Percentiles rank a stretch among this genome's conserved stretches.
phyloP scores from a whole-genome alignment of 2,888 invertebrate genomes.

The Lumbricus terrestris region DNA sequence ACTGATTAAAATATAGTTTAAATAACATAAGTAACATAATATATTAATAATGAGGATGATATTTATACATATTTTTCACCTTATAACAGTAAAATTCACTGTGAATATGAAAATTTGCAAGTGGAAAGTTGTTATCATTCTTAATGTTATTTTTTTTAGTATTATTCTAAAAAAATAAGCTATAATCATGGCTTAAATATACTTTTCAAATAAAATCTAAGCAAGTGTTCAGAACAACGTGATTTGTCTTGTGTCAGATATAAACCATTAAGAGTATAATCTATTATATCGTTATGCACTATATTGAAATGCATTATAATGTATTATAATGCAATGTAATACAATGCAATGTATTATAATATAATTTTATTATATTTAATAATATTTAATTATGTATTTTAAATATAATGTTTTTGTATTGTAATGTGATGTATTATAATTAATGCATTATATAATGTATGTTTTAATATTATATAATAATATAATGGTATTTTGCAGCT shows the following conservation, averaged over 20 bases:
- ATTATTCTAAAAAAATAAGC: not conserved
- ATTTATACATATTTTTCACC: not conserved
- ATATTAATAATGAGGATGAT: not conserved
- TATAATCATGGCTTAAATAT: not conserved
- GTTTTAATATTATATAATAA: too few species aligned
- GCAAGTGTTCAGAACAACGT: not conserved
- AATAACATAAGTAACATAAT: not conserved
- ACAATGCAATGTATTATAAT: too few species aligned
- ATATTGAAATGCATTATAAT: too few species aligned
- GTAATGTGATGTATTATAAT: too few species aligned
- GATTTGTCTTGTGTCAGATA: not conserved
- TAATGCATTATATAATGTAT: too few species aligned
- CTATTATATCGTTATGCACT: too few species aligned
- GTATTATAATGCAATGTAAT: too few species aligned
- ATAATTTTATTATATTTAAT: too few species aligned
- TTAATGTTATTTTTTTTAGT: constrained; percentile 14
- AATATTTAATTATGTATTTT: too few species aligned
- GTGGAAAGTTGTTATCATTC: not conserved
- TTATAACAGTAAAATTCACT: not conserved
- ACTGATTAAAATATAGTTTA: not conserved
- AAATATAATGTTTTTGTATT: too few species aligned
- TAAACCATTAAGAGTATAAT: too few species aligned
- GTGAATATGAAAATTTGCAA: not conserved
- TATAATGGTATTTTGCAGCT: too few species aligned
- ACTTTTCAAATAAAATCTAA: not conserved